Evolutionary conservation across 2,888 invertebrate species (phyloP), one percentile per base, ranked within the genome.

Genomic region (Melanophora roralis): DNA sequence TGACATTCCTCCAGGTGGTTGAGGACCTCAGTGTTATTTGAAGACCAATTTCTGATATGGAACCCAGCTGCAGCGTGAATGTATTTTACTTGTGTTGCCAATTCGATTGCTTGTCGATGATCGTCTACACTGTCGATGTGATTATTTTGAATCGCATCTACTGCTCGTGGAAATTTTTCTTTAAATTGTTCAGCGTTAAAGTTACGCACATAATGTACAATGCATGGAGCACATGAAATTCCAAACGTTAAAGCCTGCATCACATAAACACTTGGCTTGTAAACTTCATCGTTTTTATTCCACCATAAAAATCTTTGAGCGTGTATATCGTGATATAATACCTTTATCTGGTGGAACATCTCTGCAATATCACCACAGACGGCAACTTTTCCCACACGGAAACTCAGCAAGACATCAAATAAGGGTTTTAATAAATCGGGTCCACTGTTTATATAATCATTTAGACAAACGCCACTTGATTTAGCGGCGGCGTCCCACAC

Each of bases 401-500:
- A 83, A 7, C 59, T 45, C 14, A 82, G 36, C n/a, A 83, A 68
- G 0, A 83, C 38, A 7, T 68, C 74, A 11, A 80, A 40, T 6
- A 82, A 55, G 4, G 79, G 65, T 21, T 82, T 75, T 1, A 82
- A 60, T 8, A 82, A 51, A 55, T 88, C 88, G 0, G 89, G 87
- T 1, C 88, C 88, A n/a, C 82, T 82, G 8, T 86, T 43, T 7
- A 89, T 72, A n/a, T 82, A 64, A 12, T 85, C 84, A 67, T 87
- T 88, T 2, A 86, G 68, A 5, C 81, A 81, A 0, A 81, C 51
- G 5, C 85, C 86, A n/a, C 84, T 59, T 3, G 71, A 80, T 49
- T 81, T 83, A 0, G 86, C 86, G 5, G 86, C 87, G 1, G 86
- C 87, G 72, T 88, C 86, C 81, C 81, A 87, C 0, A 88, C 87